Conservation (phyloP, 1,140 invertebrate species). For the Ditylenchus dipsaci region DNA sequence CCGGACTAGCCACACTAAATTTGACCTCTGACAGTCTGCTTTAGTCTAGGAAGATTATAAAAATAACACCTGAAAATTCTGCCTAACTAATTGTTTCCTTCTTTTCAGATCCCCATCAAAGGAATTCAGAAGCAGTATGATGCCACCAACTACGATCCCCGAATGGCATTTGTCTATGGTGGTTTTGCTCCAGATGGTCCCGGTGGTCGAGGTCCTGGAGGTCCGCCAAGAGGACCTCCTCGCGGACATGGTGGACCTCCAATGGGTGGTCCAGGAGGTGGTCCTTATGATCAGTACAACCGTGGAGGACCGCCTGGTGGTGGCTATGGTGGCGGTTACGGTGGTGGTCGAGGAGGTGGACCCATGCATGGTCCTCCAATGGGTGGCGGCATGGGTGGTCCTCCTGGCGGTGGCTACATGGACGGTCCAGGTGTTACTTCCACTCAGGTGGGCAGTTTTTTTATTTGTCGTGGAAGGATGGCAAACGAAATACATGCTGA, state of each 20-base stretch:
- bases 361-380: slow-evolving; percentile 2
- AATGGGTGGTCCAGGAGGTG: not conserved
- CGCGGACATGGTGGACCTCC: slow-evolving; percentile 17
- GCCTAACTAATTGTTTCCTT: no score
- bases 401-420: slow-evolving; percentile 4
- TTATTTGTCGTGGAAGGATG: no score
- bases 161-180: slow-evolving; percentile 44
- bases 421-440: slow-evolving; percentile 8
- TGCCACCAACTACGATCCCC: slow-evolving; percentile 51
- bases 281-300: slow-evolving; percentile 10
- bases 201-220: slow-evolving; percentile 1
- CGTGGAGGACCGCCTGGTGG: slow-evolving; percentile 16
- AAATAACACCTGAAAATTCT: no score
- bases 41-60: no score
- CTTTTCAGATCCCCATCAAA: slow-evolving; percentile 50
- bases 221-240: slow-evolving; percentile 7
- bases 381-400: not conserved
- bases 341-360: not conserved
- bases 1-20: no score
- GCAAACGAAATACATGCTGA: no score
- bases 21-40: no score
- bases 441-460: slow-evolving; percentile 22
- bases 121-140: slow-evolving; percentile 48
- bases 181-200: slow-evolving; percentile 29
- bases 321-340: slow-evolving; percentile 17